Conservation (phyloP, 2,797 vertebrate species). For the Odontamblyopus lacepedii region DNA sequence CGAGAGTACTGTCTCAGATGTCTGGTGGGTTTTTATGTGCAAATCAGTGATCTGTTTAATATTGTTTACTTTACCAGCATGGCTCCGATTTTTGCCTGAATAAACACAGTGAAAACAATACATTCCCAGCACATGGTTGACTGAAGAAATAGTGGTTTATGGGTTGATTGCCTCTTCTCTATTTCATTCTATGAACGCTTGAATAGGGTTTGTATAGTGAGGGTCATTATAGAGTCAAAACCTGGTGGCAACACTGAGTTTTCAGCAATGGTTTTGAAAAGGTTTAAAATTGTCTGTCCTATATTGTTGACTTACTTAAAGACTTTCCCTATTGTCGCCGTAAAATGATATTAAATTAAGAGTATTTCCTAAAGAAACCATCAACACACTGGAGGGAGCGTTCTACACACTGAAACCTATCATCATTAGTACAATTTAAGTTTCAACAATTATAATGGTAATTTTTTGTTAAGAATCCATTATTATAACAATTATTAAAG, state of each 20-base stretch:
- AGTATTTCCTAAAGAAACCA: too few relatives aligned
- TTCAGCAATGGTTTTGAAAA: too few relatives aligned
- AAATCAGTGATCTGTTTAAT: slow-evolving; percentile 1
- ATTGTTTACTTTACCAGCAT: slow-evolving; percentile 1
- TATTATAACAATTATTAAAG: neutral
- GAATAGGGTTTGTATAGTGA: neutral
- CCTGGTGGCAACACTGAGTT: neutral
- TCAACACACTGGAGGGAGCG: too few relatives aligned
- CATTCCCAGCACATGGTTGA: neutral
- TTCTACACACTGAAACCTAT: neutral
- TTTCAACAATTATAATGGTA: neutral
- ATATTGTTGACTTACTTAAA: too few relatives aligned
- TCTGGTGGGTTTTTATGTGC: neutral
- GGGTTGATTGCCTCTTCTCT: neutral
- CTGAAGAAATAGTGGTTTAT: neutral
- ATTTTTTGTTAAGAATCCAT: neutral
- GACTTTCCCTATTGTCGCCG: too few relatives aligned
- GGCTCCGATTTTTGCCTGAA: neutral
- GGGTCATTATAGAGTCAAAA: too few relatives aligned
- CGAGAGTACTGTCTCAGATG: neutral
- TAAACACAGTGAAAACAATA: slow-evolving; percentile 2
- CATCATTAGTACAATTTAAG: neutral
- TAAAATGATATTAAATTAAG: too few relatives aligned
- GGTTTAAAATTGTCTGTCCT: too few relatives aligned
- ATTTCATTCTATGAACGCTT: neutral